Base-by-base conservation (phyloP, 2,888 invertebrate species). In the Gerris lacustris region DNA sequence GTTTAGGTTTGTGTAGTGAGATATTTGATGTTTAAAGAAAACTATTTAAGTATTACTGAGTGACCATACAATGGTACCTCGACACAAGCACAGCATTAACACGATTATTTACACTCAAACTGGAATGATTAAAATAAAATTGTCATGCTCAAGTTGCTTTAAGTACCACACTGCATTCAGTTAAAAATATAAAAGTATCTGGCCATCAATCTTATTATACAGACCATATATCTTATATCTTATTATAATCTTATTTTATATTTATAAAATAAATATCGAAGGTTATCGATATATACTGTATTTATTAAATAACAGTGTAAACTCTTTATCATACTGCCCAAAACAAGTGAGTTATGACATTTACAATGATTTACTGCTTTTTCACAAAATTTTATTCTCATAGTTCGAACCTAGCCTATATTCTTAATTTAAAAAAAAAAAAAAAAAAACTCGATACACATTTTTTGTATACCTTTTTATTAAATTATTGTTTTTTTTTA, bases 81-180 rank as follows among this genome's bases (percentile, higher is more conserved):
- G 17, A 64, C 18, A 64, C 64, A 64, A 64, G 64, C 64, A 64
- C 64, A 64, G 11, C 64, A 64, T 64, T 64, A 31, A 64, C 64
- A 64, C 31, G n/a, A 15, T 64, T 64, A 64, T 64, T n/a, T 64
- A 64, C 64, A 64, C 64, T 31, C 15, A 55, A 9, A 55, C 55
- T 55, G 55, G 55, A 55, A 55, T 55, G 55, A 55, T 64, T 17
- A 64, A 64, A 31, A 18, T 18, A 64, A 64, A 64, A 64, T 9
- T 64, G 17, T 64, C 64, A 64, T 64, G 64, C 64, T 64, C 7
- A 64, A 64, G 9, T 64, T n/a, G 64, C 64, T 18, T 64, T 5
- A 62, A 62, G 11, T 62, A 15, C n/a, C n/a, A 62, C n/a, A 64
- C 31, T 64, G 64, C 64, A 64, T 18, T 64, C 31, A 31, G 15